These are phyloP conservation scores for Patella pellucida DNA, from an alignment of 2,888 invertebrate species.

Conservation along the genomic window DNA sequence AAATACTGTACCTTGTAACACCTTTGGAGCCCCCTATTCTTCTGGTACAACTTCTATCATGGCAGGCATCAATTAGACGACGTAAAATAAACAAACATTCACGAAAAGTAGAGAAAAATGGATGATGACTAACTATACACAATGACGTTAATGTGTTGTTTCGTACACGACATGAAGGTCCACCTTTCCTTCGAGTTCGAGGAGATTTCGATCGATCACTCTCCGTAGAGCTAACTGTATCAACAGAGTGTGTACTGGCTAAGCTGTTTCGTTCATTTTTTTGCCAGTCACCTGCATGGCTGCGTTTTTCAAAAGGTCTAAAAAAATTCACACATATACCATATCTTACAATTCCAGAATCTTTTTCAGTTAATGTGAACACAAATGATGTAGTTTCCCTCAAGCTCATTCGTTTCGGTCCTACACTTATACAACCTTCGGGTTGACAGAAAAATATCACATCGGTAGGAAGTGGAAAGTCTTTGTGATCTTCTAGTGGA, in stretches of 20 bases:
- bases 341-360: slow-evolving; percentile 84
- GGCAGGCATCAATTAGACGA: slow-evolving; percentile 96
- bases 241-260: slow-evolving; percentile 42
- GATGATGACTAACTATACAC: slow-evolving; percentile 98
- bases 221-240: slow-evolving; percentile 48
- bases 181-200: slow-evolving; percentile 58
- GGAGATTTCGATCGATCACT: slow-evolving; percentile 58
- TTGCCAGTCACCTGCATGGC: slow-evolving; percentile 40
- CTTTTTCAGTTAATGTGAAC: slow-evolving; percentile 98
- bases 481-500: slow-evolving; percentile 94
- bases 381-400: slow-evolving; percentile 97
- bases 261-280: slow-evolving; percentile 46
- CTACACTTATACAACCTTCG: slow-evolving; percentile 92
- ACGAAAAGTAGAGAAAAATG: slow-evolving; percentile 98
- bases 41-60: slow-evolving; percentile 83
- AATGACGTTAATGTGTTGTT: slow-evolving; percentile 96
- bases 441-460: slow-evolving; percentile 99
- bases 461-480: slow-evolving; percentile 96
- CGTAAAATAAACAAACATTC: slow-evolving; percentile 96
- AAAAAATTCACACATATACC: slow-evolving; percentile 99
- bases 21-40: slow-evolving; percentile 89
- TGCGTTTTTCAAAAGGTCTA: slow-evolving; percentile 79
- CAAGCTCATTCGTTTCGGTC: slow-evolving; percentile 78
- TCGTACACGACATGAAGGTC: slow-evolving; percentile 70
- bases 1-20: slow-evolving; percentile 79